Conservation (phyloP, 2,888 invertebrate species). For the Thera obeliscata region DNA sequence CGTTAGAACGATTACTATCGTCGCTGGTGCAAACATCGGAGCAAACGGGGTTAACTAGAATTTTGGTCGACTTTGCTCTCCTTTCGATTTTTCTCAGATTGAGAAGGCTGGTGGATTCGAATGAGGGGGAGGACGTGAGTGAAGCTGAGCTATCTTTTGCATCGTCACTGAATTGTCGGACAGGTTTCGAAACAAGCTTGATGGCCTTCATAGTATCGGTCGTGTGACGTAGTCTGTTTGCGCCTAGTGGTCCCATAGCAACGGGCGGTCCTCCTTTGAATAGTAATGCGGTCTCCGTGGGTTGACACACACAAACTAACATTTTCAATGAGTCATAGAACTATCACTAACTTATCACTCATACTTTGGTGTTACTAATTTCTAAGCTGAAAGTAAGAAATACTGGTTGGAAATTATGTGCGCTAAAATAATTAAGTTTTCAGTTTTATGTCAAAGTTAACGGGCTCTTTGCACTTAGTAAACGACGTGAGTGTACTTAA, state of each 20-base stretch:
- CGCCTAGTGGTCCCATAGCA: slow-evolving; percentile 82
- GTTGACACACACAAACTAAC: slow-evolving; percentile 89
- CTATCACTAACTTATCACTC: slow-evolving; percentile 65
- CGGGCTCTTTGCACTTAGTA: slow-evolving; percentile 34
- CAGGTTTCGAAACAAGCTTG: slow-evolving; percentile 62
- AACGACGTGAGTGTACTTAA: slow-evolving; percentile 44
- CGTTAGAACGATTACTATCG: slow-evolving; percentile 72
- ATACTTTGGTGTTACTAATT: slow-evolving; percentile 57
- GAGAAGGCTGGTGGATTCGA: slow-evolving; percentile 68
- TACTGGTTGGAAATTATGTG: slow-evolving; percentile 54
- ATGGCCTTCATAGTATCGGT: slow-evolving; percentile 68
- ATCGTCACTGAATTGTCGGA: slow-evolving; percentile 62
- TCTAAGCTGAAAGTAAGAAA: slow-evolving; percentile 30
- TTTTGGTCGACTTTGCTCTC: slow-evolving; percentile 79
- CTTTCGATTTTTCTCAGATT: slow-evolving; percentile 78
- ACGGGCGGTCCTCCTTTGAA: slow-evolving; percentile 82
- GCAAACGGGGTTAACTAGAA: slow-evolving; percentile 78
- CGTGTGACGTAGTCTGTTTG: slow-evolving; percentile 72
- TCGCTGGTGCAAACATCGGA: slow-evolving; percentile 75
- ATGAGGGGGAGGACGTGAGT: slow-evolving; percentile 66
- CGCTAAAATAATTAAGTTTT: slow-evolving; percentile 29
- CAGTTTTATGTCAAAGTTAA: slow-evolving; percentile 23
- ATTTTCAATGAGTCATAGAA: slow-evolving; percentile 75
- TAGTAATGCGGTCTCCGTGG: slow-evolving; percentile 83
- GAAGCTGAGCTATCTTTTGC: slow-evolving; percentile 65